Conservation (phyloP, 2,797 vertebrate species). For the Lophotriccus pileatus region DNA sequence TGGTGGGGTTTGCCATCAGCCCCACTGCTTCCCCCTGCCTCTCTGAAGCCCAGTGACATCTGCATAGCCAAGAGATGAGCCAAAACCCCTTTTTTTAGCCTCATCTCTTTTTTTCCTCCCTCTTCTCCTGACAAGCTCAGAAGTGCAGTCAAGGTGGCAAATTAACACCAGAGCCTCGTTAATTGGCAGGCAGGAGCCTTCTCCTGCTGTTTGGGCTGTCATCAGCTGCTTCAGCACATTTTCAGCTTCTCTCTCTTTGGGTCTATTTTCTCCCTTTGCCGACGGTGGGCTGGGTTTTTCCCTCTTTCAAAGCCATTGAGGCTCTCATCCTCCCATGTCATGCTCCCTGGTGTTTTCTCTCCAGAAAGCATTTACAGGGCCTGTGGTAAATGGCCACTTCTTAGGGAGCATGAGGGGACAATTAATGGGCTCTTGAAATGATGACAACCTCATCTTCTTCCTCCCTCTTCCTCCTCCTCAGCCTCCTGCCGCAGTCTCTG, state of each 20-base stretch:
- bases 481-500: background rate
- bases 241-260: background rate
- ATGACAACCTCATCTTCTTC: background rate
- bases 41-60: background rate
- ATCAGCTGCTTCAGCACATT: conserved; percentile 59
- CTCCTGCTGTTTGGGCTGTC: conserved; percentile 69
- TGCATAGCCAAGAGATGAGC: conserved; percentile 2
- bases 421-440: background rate
- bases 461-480: background rate
- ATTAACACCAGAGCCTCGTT: conserved; percentile 68
- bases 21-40: background rate
- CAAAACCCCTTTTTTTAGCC: conserved; percentile 10
- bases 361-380: background rate
- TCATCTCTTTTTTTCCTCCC: background rate
- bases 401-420: background rate
- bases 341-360: background rate
- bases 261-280: background rate
- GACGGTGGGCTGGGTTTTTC: background rate
- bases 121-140: conserved; percentile 59
- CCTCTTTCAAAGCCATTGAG: conserved; percentile 21
- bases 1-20: background rate
- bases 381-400: conserved; percentile 2
- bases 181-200: conserved; percentile 71
- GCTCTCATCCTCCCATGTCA: background rate
- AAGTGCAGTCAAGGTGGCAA: conserved; percentile 70